These are phyloP conservation scores for Brachyopa scutellaris DNA, from an alignment of 2,888 invertebrate species.

Conservation along the genomic window DNA sequence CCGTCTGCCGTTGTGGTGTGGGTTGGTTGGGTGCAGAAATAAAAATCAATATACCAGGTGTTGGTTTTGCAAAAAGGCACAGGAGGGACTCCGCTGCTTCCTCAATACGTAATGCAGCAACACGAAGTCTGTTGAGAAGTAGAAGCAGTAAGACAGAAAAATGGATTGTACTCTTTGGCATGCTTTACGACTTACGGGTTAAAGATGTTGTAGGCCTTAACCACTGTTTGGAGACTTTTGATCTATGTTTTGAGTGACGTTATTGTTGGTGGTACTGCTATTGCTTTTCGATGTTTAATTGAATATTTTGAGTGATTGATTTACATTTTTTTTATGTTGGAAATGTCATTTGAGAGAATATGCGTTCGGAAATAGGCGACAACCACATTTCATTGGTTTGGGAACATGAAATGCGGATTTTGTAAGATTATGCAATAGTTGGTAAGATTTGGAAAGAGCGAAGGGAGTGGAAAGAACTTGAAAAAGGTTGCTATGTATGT, in stretches of 20 bases:
- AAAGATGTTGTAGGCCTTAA: slow-evolving; percentile 48
- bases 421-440: too few species aligned
- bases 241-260: slow-evolving; percentile 18
- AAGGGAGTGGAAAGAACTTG: too few species aligned
- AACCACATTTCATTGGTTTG: too few species aligned
- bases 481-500: too few species aligned
- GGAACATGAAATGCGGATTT: too few species aligned
- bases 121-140: not conserved
- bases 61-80: slow-evolving; percentile 19
- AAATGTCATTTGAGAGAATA: too few species aligned
- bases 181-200: slow-evolving; percentile 65
- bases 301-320: slow-evolving; percentile 61
- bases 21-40: slow-evolving; percentile 9
- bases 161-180: slow-evolving; percentile 52
- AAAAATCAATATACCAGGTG: slow-evolving; percentile 20
- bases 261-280: slow-evolving; percentile 19
- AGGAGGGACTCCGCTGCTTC: slow-evolving; percentile 36
- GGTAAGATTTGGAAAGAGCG: too few species aligned
- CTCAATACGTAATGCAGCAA: slow-evolving; percentile 39
- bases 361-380: too few species aligned
- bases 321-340: too few species aligned
- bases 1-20: not conserved
- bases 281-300: slow-evolving; percentile 36
- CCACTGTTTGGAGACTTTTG: slow-evolving; percentile 55
- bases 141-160: not conserved